Conservation (phyloP, 30 jellyfish, hydroid and myxozoan species). For the Hydractinia symbiolongicarpus region DNA sequence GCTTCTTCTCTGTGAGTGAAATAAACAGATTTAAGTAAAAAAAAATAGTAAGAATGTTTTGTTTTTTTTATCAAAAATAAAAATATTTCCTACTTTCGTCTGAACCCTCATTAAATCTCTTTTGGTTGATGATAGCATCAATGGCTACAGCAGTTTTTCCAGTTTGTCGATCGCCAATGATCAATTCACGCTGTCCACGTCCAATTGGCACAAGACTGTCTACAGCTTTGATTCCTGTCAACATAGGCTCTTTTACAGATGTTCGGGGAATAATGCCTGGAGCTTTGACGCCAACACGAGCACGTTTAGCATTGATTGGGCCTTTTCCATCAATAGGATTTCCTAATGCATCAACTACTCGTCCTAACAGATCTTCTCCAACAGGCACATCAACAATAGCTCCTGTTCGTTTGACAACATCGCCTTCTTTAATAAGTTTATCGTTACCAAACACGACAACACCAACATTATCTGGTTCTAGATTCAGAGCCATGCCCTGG, state of each 20-base stretch:
- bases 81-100: constrained; percentile 66
- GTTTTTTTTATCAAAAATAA: constrained; percentile 42
- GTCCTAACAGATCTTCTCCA: constrained; percentile 93
- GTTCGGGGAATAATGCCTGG: constrained; percentile 99
- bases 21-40: not conserved
- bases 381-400: constrained; percentile 99
- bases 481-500: constrained; percentile 99
- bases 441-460: constrained; percentile 99
- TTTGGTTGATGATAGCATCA: constrained; percentile 97
- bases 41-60: not conserved
- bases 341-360: constrained; percentile 99
- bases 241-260: constrained; percentile 98
- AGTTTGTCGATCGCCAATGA: constrained; percentile 99
- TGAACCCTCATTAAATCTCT: constrained; percentile 76
- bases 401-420: constrained; percentile 95
- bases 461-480: constrained; percentile 99
- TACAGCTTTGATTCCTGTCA: constrained; percentile 99
- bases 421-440: constrained; percentile 98
- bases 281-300: constrained; percentile 98
- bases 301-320: constrained; percentile 72
- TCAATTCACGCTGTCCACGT: constrained; percentile 99
- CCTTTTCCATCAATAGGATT: constrained; percentile 99
- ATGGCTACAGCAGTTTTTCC: constrained; percentile 99
- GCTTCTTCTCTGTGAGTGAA: constrained; percentile 52
- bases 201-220: constrained; percentile 99